A percentile compares a stretch with the other conserved stretches of the same genome.
phyloP scores from a whole-genome alignment of 2,888 invertebrate species.

The Helicoverpa assulta region DNA sequence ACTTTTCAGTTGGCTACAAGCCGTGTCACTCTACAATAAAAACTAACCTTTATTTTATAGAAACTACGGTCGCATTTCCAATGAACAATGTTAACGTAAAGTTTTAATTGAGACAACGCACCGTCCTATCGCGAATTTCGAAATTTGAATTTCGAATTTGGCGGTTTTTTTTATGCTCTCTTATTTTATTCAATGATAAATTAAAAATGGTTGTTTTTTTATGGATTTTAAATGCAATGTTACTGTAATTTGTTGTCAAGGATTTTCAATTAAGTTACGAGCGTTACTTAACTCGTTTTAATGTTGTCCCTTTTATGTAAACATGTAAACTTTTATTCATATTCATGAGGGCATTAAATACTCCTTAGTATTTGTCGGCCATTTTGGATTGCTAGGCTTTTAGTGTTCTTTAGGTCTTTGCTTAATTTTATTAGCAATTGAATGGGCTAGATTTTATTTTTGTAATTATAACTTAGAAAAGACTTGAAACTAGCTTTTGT shows the following conservation, averaged over 20 bases:
- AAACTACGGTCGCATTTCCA: slow-evolving; percentile 52
- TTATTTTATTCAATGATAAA: slow-evolving; percentile 40
- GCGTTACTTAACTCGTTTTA: slow-evolving; percentile 1
- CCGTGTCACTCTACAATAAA: slow-evolving; percentile 73
- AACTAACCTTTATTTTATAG: slow-evolving; percentile 70
- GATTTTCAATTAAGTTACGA: slow-evolving; percentile 10
- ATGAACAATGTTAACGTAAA: slow-evolving; percentile 52
- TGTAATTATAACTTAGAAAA: too few relatives aligned
- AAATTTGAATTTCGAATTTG: slow-evolving; percentile 85
- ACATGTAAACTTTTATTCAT: slow-evolving; percentile 27
- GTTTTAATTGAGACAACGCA: slow-evolving; percentile 81
- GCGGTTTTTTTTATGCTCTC: slow-evolving; percentile 71
- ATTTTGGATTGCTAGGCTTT: slow-evolving; percentile 3
- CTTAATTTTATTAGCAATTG: not conserved
- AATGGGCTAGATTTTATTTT: too few relatives aligned
- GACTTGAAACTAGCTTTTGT: too few relatives aligned
- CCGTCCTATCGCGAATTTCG: slow-evolving; percentile 81
- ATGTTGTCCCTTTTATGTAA: slow-evolving; percentile 7
- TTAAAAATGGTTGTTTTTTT: slow-evolving; percentile 25
- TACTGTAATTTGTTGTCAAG: slow-evolving; percentile 5
- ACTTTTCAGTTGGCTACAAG: slow-evolving; percentile 89
- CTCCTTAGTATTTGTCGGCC: slow-evolving; percentile 11
- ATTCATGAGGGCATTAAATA: slow-evolving; percentile 35
- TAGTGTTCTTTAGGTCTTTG: not conserved
- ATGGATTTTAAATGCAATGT: slow-evolving; percentile 12